phyloP scores from a whole-genome alignment of 2,797 vertebrate species.

The Podargus strigoides region DNA sequence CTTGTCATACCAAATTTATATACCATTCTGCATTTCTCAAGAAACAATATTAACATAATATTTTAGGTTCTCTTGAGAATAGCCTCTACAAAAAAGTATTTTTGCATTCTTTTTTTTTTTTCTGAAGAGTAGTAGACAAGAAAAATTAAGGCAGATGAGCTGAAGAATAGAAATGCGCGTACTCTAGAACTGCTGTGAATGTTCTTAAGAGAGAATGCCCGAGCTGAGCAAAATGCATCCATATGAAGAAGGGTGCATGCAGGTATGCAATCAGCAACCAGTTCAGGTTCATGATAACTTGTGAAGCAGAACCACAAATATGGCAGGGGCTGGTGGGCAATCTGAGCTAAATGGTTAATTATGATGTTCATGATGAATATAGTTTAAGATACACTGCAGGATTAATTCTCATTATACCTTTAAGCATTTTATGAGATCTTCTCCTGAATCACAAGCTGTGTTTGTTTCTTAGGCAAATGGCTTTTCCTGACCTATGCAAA shows the following conservation, averaged over 20 bases:
- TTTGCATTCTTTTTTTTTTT: background rate
- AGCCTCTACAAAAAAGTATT: background rate
- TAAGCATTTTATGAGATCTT: background rate
- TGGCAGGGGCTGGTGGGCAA: background rate
- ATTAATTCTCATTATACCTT: background rate
- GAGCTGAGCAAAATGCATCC: background rate
- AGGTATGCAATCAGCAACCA: background rate
- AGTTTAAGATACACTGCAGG: background rate
- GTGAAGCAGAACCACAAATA: background rate
- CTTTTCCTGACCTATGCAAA: background rate
- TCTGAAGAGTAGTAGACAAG: background rate
- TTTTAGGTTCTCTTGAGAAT: background rate
- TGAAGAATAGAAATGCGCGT: background rate
- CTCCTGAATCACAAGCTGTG: background rate
- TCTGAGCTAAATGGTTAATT: background rate
- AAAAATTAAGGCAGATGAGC: background rate
- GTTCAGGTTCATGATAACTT: background rate
- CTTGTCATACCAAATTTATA: background rate
- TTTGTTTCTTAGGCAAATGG: background rate
- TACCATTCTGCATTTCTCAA: background rate
- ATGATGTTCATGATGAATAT: background rate
- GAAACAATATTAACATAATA: background rate
- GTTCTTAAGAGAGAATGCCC: fast-evolving
- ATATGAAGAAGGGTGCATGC: background rate
- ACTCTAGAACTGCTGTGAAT: background rate